These are phyloP conservation scores for Drosophila borealis DNA, from an alignment of 2,888 invertebrate species.

Conservation along the genomic window DNA sequence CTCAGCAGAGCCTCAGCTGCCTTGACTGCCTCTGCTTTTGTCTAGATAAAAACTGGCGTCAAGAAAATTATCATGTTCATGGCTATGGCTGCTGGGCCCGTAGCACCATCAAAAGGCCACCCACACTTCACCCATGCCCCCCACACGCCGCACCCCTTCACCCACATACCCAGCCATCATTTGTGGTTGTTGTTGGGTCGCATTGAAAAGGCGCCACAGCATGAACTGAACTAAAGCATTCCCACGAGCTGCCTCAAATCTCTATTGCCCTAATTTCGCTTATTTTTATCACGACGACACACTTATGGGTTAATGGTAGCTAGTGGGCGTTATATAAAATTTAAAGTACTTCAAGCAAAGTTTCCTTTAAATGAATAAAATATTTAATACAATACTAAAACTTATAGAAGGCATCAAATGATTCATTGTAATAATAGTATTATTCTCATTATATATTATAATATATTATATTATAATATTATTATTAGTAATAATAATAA, in stretches of 20 bases:
- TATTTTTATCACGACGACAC: constrained; percentile 55
- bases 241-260: constrained; percentile 52
- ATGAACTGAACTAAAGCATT: constrained; percentile 49
- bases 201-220: constrained; percentile 69
- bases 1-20: constrained; percentile 14
- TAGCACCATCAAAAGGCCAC: constrained; percentile 10
- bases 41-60: constrained; percentile 79
- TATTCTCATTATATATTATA: background rate
- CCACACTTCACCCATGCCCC: background rate
- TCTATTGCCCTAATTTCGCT: constrained; percentile 62
- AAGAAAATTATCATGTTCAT: constrained; percentile 81
- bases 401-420: background rate
- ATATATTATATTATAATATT: no score
- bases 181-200: constrained; percentile 65
- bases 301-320: constrained; percentile 39
- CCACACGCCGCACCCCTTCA: background rate
- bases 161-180: constrained; percentile 37
- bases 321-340: constrained; percentile 16
- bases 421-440: background rate
- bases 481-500: no score
- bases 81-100: constrained; percentile 52
- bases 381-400: background rate
- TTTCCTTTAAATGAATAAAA: background rate
- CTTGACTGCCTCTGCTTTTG: constrained; percentile 57
- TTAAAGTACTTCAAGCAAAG: constrained; percentile 4